Base-by-base conservation (phyloP, 2,888 invertebrate species). In the Cosmorhoe ocellata region DNA sequence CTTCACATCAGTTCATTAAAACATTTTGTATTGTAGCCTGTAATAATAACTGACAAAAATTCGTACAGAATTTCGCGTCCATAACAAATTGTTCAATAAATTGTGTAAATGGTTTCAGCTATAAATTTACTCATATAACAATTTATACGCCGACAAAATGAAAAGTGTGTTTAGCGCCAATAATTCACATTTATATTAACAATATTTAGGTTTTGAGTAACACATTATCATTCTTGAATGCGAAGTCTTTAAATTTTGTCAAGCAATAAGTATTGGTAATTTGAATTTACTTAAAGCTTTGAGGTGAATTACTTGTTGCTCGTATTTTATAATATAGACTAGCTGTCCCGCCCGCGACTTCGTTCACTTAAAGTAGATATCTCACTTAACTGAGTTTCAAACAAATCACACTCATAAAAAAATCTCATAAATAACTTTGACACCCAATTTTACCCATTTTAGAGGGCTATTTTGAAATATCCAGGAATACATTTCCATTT, bases 71-170 rank as follows among this genome's bases (percentile, higher is more conserved):
- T 73, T 69, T 69, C 55, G 54, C 59, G 47, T 54, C 55, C 66
- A 65, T 73, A 71, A 75, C 72, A 74, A 71, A 74, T 73, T 61
- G 72, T 44, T 33, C 64, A 48, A 74, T 74, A 76, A 74, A 76
- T 74, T 67, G 54, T 58, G 57, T 61, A 67, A 74, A 73, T 68
- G 70, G 69, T 66, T 67, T 64, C 58, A 63, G 63, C 62, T 55
- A 71, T 74, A 71, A 71, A 74, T 71, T 50, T 38, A 48, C 50
- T 43, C 55, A 46, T 47, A 48, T 46, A 50, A 59, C 50, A 52
- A 57, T 56, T 52, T 57, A 59, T 55, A 48, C 24, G 54, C 43
- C 45, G 52, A 52, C 51, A 52, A 57, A 52, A 55, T 56, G 52
- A 52, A 59, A 59, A 58, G 46, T 56, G 39, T 42, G 49, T 39